These are phyloP conservation scores for Hymenopus coronatus DNA, from an alignment of 2,888 invertebrate genomes.

Conservation along the genomic window DNA sequence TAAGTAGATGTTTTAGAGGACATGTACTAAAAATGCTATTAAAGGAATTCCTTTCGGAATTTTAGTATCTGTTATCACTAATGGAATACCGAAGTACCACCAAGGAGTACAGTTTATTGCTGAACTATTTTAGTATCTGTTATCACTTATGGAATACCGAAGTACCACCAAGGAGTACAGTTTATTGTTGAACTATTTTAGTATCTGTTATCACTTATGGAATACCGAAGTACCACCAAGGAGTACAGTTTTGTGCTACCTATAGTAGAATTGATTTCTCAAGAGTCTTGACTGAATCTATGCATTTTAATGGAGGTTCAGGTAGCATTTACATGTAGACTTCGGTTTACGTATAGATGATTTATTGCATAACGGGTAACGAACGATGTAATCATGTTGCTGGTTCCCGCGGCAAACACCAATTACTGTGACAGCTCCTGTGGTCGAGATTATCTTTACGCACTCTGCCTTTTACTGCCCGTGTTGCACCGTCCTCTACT, in stretches of 20 bases:
- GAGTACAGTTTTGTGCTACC: not conserved
- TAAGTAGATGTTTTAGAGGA: no score
- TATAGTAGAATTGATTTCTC: not conserved
- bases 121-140: no score
- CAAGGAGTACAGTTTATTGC: no score
- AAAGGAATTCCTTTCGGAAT: no score
- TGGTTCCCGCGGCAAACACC: not conserved
- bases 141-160: no score
- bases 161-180: no score
- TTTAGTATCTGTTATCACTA: no score
- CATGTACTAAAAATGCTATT: no score
- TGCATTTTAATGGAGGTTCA: not conserved
- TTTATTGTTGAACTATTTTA: not conserved
- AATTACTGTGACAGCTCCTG: not conserved
- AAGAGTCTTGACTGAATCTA: not conserved
- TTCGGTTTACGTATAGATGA: not conserved
- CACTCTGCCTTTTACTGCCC: no score
- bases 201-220: not conserved
- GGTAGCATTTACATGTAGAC: not conserved
- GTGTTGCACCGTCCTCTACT: not conserved
- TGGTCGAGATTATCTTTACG: not conserved
- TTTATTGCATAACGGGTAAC: not conserved
- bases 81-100: no score
- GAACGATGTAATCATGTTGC: not conserved
- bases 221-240: not conserved